Evolutionary conservation across 2,888 invertebrate genomes (phyloP).

Genomic region (Deroplatys truncata): DNA sequence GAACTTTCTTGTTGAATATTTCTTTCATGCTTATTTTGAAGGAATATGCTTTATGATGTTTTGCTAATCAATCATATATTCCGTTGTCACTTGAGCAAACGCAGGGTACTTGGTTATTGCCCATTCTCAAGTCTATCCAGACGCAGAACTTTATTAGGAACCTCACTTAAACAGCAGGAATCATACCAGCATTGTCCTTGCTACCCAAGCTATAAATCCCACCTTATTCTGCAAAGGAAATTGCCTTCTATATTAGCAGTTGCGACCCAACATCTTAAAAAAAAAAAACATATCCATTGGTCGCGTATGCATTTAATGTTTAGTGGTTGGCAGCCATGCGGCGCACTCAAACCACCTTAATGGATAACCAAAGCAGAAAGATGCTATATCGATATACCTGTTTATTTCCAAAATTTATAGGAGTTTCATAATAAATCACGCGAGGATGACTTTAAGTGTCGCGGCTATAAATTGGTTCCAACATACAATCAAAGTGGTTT

Average conservation of each 20-base stretch:
- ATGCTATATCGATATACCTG: not conserved
- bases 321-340: not conserved
- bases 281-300: not conserved
- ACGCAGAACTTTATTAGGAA: too few relatives aligned
- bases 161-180: too few relatives aligned
- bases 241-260: not conserved
- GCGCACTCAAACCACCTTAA: not conserved
- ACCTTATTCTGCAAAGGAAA: not conserved
- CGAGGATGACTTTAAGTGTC: conserved; percentile 23
- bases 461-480: conserved; percentile 27
- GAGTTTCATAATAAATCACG: conserved; percentile 27
- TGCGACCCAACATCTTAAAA: not conserved
- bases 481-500: conserved; percentile 22
- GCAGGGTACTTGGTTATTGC: too few relatives aligned
- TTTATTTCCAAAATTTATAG: conserved; percentile 26
- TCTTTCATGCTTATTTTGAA: too few relatives aligned
- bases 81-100: too few relatives aligned
- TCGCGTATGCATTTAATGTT: not conserved
- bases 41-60: too few relatives aligned
- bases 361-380: not conserved
- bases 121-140: too few relatives aligned
- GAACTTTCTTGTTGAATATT: too few relatives aligned
- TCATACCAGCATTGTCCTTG: too few relatives aligned
- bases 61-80: too few relatives aligned
- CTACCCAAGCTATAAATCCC: not conserved